Conservation (phyloP, 2,113 vertebrate genomes). For the Cheirogaleus medius region DNA sequence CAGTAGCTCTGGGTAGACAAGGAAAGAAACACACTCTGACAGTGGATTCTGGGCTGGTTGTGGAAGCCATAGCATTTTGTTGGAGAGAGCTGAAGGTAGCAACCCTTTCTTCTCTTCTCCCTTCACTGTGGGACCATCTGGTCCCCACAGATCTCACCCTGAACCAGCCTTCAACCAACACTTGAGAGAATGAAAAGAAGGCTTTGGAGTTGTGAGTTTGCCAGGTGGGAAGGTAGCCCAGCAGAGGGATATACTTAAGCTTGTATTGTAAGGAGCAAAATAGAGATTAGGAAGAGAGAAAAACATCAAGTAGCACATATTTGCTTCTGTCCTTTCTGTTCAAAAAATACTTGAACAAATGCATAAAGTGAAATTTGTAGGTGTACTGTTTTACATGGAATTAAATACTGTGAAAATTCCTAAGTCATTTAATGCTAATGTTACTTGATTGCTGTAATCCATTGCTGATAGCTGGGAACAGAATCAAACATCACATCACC, state of each 20-base stretch:
- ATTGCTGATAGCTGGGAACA: slow-evolving; percentile 7
- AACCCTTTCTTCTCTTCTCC: not conserved
- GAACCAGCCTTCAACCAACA: not conserved
- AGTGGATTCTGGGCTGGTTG: not conserved
- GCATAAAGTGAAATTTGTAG: not conserved
- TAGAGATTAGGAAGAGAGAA: not conserved
- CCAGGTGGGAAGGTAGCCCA: not conserved
- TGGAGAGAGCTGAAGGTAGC: not conserved
- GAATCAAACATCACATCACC: slow-evolving; percentile 7
- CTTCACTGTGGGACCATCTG: not conserved
- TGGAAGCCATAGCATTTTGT: not conserved
- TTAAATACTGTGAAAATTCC: not conserved
- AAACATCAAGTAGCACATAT: not conserved
- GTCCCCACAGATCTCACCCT: not conserved
- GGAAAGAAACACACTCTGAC: not conserved
- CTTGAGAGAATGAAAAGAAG: not conserved
- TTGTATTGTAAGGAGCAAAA: not conserved
- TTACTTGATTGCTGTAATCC: slow-evolving; percentile 39
- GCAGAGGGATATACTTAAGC: not conserved
- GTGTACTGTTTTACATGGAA: not conserved
- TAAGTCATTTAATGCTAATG: not conserved
- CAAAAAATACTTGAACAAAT: not conserved
- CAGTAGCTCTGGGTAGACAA: not conserved
- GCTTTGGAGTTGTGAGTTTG: not conserved
- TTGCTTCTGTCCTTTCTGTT: not conserved